Evolutionary conservation across 1,140 invertebrate species (phyloP), one percentile per base, ranked within the genome.

Genomic region (Ectropis grisescens): DNA sequence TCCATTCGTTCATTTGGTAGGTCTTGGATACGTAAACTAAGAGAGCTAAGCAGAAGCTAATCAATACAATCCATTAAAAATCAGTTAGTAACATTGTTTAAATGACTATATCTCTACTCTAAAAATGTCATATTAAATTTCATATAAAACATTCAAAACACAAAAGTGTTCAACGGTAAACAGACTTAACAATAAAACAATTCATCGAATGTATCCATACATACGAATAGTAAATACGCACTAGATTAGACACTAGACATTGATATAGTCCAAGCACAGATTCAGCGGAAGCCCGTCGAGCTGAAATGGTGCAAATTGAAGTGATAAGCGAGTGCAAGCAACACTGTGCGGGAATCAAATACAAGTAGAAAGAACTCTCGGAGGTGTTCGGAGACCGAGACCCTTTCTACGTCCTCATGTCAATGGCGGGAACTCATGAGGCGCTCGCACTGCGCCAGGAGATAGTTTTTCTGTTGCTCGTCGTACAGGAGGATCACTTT

Each of bases 401-500:
- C 60, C 43, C 75, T 68, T 70, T 67, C 76, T 74, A 78, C 70
- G 8, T 12, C 47, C 58, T 70, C 64, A 58, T 69, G 82, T 82
- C 80, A 83, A 76, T 68, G 72, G 0, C 47, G 27, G 19, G 60
- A 32, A 9, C 41, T 31, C 61, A 79, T 82, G 6, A 82, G 58
- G 0, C 72, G 48, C 41, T 66, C 58, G 53, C 80, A 82, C 46
- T 71, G 66, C 2, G 66, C 58, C 9, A 74, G 46, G 2, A 83
- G 47, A 22, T 62, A 72, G 25, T 58, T 62, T 58, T 71, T 78
- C 40, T 76, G 70, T 13, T 66, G 58, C 13, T 80, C 72, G 44
- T 82, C 74, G 48, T 69, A 78, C 0, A 83, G 36, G 34, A 82
- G 62, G 30, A 83, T 76, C 4, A 81, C 53, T 29, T 81, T 81